phyloP scores from a whole-genome alignment of 2,888 invertebrate species.

The Plusia festucae region DNA sequence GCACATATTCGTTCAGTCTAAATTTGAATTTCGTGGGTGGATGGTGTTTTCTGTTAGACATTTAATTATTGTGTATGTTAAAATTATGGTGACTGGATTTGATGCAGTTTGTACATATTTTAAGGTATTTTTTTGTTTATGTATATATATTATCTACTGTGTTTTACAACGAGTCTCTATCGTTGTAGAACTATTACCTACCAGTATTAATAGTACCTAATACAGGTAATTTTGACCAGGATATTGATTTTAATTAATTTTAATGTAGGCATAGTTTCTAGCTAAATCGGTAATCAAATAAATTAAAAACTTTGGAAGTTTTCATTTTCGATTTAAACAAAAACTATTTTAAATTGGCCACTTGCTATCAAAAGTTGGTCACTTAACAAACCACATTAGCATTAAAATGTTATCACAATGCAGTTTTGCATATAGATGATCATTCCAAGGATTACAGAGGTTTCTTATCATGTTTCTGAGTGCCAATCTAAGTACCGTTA shows the following conservation, averaged over 20 bases:
- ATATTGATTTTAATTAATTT: too few species aligned
- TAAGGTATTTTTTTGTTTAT: constrained; percentile 28
- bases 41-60: constrained; percentile 45
- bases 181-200: background rate
- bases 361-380: too few species aligned
- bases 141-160: background rate
- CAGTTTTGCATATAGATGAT: constrained; percentile 37
- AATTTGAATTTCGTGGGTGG: constrained; percentile 65
- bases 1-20: constrained; percentile 65
- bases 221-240: background rate
- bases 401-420: constrained; percentile 8
- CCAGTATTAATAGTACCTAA: background rate
- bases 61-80: constrained; percentile 31
- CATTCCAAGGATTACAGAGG: constrained; percentile 17
- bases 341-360: too few species aligned
- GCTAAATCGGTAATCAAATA: too few species aligned
- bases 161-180: too few species aligned
- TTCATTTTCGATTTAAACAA: too few species aligned
- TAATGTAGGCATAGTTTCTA: too few species aligned
- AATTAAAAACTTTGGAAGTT: too few species aligned
- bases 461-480: constrained; percentile 36
- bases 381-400: background rate
- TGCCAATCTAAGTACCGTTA: constrained; percentile 46
- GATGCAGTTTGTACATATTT: background rate
- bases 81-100: constrained; percentile 36